A percentile compares a stretch with the other conserved stretches of the same genome.
phyloP scores from a whole-genome alignment of 2,888 invertebrate species.

The Drosophila prolongata region DNA sequence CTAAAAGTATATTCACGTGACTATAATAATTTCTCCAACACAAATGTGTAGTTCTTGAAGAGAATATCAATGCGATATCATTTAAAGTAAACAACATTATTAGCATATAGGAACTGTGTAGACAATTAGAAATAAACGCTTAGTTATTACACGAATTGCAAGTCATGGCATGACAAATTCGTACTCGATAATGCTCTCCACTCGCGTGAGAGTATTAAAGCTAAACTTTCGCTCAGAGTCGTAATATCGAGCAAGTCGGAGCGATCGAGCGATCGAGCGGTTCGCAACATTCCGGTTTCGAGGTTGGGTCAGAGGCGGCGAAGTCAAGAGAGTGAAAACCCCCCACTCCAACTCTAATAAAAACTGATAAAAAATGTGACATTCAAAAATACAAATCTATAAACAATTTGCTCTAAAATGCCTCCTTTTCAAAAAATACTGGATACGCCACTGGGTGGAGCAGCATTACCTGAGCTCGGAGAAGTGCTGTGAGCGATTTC shows the following conservation, averaged over 20 bases:
- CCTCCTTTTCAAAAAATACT: no score
- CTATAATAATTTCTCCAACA: no score
- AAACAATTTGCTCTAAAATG: no score
- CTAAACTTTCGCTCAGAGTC: slow-evolving; percentile 51
- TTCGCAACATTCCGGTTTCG: slow-evolving; percentile 29
- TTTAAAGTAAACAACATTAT: neutral
- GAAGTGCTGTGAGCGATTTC: slow-evolving; percentile 17
- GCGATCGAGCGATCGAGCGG: slow-evolving; percentile 1
- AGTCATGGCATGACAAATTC: neutral
- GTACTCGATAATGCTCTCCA: slow-evolving; percentile 4
- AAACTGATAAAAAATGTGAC: no score
- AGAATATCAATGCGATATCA: neutral
- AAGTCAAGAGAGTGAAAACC: no score
- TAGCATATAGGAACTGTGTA: neutral
- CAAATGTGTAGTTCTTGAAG: no score
- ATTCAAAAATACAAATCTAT: no score
- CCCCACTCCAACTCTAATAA: no score
- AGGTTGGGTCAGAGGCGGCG: neutral
- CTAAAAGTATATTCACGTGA: no score
- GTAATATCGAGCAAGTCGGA: slow-evolving; percentile 12
- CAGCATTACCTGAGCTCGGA: no score
- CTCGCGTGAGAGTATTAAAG: slow-evolving; percentile 2
- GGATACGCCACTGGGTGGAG: neutral
- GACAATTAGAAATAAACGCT: neutral
- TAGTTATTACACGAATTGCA: neutral